phyloP scores from a whole-genome alignment of 2,888 invertebrate genomes.

The Oeneis ivallda region DNA sequence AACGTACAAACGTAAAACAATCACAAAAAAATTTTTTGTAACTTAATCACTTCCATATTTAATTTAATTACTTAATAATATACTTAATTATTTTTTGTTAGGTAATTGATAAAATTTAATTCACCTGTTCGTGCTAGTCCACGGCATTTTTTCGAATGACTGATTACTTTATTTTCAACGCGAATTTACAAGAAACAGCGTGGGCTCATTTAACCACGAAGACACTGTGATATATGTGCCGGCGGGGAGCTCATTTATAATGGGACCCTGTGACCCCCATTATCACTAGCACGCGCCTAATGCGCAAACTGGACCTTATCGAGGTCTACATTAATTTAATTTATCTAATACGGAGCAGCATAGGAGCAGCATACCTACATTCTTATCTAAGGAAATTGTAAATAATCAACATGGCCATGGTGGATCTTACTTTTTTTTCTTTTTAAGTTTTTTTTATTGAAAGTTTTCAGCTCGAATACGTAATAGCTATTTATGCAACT shows the following conservation, averaged over 20 bases:
- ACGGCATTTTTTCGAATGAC: constrained; percentile 63
- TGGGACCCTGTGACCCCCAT: constrained; percentile 67
- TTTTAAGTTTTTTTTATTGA: too few relatives aligned
- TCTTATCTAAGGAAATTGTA: constrained; percentile 32
- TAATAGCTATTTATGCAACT: too few relatives aligned
- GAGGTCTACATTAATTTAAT: constrained; percentile 43
- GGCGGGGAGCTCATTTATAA: constrained; percentile 60
- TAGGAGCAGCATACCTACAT: constrained; percentile 9
- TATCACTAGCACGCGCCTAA: constrained; percentile 75
- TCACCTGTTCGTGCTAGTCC: constrained; percentile 76
- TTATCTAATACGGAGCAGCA: constrained; percentile 27
- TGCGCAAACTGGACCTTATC: constrained; percentile 48
- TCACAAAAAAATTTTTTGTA: background rate
- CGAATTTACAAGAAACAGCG: constrained; percentile 61
- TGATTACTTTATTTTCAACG: constrained; percentile 62
- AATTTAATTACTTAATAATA: too few relatives aligned
- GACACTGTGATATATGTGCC: constrained; percentile 54
- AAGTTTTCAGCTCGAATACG: too few relatives aligned
- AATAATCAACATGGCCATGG: constrained; percentile 28
- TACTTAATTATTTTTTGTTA: background rate
- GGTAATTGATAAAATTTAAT: constrained; percentile 5
- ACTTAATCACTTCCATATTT: too few relatives aligned
- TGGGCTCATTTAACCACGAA: constrained; percentile 57
- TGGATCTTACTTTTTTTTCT: background rate
- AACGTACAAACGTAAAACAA: too few relatives aligned